Evolutionary conservation across 2,113 vertebrate genomes (phyloP).

Genomic region (Tragelaphus strepsiceros): DNA sequence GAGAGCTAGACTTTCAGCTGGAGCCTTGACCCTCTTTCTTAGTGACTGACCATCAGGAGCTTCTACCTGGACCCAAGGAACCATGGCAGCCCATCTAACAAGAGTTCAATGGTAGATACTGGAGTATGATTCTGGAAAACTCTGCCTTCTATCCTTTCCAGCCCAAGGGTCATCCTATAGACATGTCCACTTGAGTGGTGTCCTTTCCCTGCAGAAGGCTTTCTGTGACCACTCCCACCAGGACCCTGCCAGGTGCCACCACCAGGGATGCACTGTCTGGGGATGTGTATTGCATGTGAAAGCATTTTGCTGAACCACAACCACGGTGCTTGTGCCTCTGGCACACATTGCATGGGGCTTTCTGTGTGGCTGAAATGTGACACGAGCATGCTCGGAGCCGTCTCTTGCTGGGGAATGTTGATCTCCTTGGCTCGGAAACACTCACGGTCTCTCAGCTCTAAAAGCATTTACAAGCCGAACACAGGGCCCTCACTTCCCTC

Average conservation of each 20-base stretch:
- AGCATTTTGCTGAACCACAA: background rate
- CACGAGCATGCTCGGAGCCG: background rate
- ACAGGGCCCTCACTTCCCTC: background rate
- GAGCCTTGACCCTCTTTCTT: background rate
- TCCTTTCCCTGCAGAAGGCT: background rate
- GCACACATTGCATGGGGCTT: background rate
- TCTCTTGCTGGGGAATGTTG: background rate
- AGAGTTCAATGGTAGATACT: background rate
- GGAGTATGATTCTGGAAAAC: background rate
- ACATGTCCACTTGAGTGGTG: background rate
- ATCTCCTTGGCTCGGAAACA: background rate
- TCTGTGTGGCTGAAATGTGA: background rate
- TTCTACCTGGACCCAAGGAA: background rate
- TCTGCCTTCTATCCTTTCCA: background rate
- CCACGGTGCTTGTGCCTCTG: background rate
- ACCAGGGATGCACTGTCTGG: background rate
- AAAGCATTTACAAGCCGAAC: background rate
- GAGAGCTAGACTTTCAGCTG: background rate
- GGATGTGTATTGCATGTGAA: background rate
- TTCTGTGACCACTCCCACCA: background rate
- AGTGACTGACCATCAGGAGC: background rate
- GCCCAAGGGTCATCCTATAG: background rate
- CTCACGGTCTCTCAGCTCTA: accelerated
- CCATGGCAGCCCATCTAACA: background rate
- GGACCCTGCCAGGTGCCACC: background rate